These are phyloP conservation scores for Drosophila colorata DNA, from an alignment of 2,888 invertebrate genomes.

Conservation along the genomic window DNA sequence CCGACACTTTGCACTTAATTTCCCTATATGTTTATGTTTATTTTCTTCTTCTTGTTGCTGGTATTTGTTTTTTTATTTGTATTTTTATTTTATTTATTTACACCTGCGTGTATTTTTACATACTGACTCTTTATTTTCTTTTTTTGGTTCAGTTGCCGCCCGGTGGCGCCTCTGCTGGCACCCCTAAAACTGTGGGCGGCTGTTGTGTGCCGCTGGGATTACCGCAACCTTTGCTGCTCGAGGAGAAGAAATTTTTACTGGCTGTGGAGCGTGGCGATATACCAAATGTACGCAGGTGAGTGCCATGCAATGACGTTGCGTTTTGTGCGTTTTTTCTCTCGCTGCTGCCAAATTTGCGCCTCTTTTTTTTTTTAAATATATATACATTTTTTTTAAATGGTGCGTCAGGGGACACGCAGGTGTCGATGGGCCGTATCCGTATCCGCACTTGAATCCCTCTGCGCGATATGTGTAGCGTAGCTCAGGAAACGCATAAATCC, in stretches of 20 bases:
- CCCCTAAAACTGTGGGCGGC: constrained; percentile 72
- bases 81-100: constrained; percentile 61
- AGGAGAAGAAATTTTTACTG: constrained; percentile 96
- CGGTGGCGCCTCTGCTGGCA: constrained; percentile 50
- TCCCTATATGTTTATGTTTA: constrained; percentile 66
- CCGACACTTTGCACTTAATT: constrained; percentile 75
- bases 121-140: constrained; percentile 30
- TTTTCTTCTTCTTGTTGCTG: constrained; percentile 36
- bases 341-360: constrained; percentile 30
- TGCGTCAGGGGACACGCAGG: constrained; percentile 50
- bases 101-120: constrained; percentile 43
- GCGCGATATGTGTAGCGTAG: constrained; percentile 29
- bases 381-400: constrained; percentile 29
- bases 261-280: constrained; percentile 97
- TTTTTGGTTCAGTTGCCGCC: constrained; percentile 55
- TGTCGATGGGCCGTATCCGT: constrained; percentile 58
- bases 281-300: constrained; percentile 92
- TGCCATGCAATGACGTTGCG: constrained; percentile 36
- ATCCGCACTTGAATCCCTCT: constrained; percentile 19
- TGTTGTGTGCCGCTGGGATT: constrained; percentile 87
- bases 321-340: constrained; percentile 6
- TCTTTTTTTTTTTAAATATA: neutral
- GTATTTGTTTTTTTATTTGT: constrained; percentile 11
- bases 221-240: constrained; percentile 90
- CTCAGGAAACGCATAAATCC: constrained; percentile 63